Percentiles rank a stretch among this genome's conserved stretches.
Evolutionary conservation across 2,113 vertebrate genomes (phyloP).

Genomic region (Ictalurus punctatus): DNA sequence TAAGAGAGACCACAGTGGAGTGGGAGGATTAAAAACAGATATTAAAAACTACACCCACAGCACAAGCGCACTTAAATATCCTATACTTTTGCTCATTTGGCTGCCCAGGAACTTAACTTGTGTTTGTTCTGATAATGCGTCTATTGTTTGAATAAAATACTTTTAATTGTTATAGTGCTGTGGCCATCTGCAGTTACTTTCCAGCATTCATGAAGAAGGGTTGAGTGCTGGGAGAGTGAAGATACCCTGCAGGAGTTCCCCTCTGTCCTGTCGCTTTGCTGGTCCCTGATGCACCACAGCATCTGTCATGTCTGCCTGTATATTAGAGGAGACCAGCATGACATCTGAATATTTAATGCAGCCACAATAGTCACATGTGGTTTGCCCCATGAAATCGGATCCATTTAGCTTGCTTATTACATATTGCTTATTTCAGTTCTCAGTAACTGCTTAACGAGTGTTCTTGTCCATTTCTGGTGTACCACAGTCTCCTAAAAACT

Average conservation of each 20-base stretch:
- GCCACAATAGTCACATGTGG: slow-evolving; percentile 19
- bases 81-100: not conserved
- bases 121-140: not conserved
- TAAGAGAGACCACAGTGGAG: not conserved
- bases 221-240: slow-evolving; percentile 41
- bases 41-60: not conserved
- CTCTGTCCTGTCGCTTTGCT: slow-evolving; percentile 32
- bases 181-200: not conserved
- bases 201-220: slow-evolving; percentile 29
- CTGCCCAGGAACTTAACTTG: not conserved
- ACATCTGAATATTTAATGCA: slow-evolving; percentile 64
- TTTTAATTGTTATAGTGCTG: not conserved
- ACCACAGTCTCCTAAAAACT: not conserved
- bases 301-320: slow-evolving; percentile 55
- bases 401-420: not conserved
- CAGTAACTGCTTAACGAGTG: not conserved
- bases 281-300: slow-evolving; percentile 42
- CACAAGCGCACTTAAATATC: slow-evolving; percentile 2
- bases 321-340: slow-evolving; percentile 43
- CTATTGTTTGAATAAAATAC: not conserved
- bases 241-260: slow-evolving; percentile 22
- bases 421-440: not conserved
- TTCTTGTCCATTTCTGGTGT: not conserved
- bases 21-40: slow-evolving; percentile 1
- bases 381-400: not conserved